Conservation (phyloP, 2,797 vertebrate genomes). For the Pantherophis vulpinus region DNA sequence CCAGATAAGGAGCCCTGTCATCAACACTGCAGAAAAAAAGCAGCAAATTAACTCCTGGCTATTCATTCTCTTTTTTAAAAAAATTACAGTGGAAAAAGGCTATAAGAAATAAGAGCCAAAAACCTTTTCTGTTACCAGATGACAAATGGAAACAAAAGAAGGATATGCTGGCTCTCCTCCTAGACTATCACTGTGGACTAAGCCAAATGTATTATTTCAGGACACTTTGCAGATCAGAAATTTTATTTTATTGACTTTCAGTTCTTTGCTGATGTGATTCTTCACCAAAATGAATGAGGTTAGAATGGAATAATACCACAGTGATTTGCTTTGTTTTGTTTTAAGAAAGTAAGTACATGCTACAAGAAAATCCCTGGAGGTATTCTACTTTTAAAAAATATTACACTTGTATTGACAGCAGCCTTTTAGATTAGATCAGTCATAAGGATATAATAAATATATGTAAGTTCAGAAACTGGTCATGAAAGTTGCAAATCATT, state of each 20-base stretch:
- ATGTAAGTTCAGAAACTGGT: neutral
- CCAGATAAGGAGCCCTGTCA: slow-evolving; percentile 80
- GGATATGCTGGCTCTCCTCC: neutral
- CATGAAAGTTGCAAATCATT: neutral
- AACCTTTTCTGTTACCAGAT: neutral
- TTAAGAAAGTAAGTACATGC: neutral
- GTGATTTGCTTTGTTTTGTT: neutral
- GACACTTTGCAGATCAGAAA: neutral
- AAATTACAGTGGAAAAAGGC: neutral
- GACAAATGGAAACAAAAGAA: neutral
- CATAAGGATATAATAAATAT: neutral
- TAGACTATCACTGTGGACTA: neutral
- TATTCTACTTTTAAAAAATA: neutral
- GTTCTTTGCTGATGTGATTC: neutral
- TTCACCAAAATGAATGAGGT: neutral
- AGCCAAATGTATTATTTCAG: neutral
- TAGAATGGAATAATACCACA: neutral
- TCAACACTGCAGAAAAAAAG: slow-evolving; percentile 67
- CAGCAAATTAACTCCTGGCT: slow-evolving; percentile 19
- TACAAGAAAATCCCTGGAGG: neutral
- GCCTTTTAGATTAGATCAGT: neutral
- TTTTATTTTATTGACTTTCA: neutral
- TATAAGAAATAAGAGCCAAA: neutral
- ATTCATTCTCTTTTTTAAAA: neutral
- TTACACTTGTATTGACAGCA: neutral